Base-by-base conservation (phyloP, 2,113 vertebrate genomes). In the Hyla sarda region DNA sequence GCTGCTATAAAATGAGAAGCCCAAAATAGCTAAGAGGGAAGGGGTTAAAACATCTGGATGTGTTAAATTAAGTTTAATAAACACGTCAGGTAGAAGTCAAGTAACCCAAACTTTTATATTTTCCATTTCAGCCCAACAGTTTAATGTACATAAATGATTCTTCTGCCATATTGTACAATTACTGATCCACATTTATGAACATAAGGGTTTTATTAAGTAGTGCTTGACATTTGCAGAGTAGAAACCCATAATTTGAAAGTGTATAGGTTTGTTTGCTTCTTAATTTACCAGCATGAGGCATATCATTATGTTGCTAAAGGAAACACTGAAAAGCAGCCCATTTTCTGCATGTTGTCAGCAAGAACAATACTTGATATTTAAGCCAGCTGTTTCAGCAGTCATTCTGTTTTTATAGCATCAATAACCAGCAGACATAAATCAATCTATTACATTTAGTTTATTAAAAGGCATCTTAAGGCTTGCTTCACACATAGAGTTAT, bases 241-340 rank as follows among this genome's bases (percentile, higher is more conserved):
- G 45, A 88, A 79, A 87, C 0, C 9, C 88, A 69, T 83, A 88
- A 88, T 92, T 89, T 91, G 50, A 88, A 88, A 82, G 37, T 87
- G 45, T 87, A 90, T 86, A 82, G 58, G 41, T 74, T 91, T 93
- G 48, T 82, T 92, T 91, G 34, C 78, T 82, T 89, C 71, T 90
- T 92, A 89, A 89, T 90, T 92, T 92, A 72, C 90, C 88, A 89
- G 88, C 41, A 86, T 25, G 76, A 91, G 41, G 5, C 87, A 30
- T 89, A 87, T 34, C 88, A 87, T 88, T 87, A 76, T 21, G 67
- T 30, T 28, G 90, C 86, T 85, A 84, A 90, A 92, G 91, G 85
- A 82, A 89, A 89, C 89, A 89, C 87, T 87, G 58, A 88, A 83
- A 90, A 89, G 73, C 87, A 88, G 21, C 32, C 86, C 78, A 5